phyloP scores from a whole-genome alignment of 2,888 invertebrate genomes.

The Digitonthophagus gazella region DNA sequence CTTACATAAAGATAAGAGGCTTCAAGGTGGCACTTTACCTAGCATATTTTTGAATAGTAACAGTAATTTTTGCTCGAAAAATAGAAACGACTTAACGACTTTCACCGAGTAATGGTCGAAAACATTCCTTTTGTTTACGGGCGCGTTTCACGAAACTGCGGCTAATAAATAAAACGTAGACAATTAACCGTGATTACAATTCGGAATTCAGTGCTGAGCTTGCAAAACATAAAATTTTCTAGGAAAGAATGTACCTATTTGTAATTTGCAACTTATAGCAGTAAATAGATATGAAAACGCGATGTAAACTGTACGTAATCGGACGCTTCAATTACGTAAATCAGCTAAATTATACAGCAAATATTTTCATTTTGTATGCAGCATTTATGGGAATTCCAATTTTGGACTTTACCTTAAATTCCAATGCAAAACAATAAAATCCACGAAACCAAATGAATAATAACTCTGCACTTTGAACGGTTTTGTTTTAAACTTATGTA shows the following conservation, averaged over 20 bases:
- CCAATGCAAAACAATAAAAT: too few species aligned
- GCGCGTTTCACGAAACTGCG: neutral
- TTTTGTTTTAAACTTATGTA: too few species aligned
- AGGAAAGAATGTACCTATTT: neutral
- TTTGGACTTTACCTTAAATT: too few species aligned
- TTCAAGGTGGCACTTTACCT: neutral
- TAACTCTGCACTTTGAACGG: too few species aligned
- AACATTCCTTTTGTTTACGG: neutral
- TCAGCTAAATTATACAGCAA: neutral
- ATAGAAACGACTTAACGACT: neutral
- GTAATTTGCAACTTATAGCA: neutral
- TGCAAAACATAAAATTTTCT: neutral
- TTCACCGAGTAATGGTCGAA: neutral
- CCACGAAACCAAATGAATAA: too few species aligned
- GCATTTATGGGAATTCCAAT: too few species aligned
- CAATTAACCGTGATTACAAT: neutral
- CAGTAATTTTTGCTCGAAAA: neutral
- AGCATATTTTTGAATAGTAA: neutral
- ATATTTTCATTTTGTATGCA: neutral
- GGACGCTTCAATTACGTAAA: neutral
- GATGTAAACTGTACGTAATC: neutral
- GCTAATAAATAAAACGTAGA: neutral
- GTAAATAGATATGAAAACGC: neutral
- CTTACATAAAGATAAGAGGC: neutral
- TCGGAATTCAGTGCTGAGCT: neutral